Base-by-base conservation (phyloP, 30 jellyfish, hydroid and myxozoan genomes). In the Aurelia sp. region DNA sequence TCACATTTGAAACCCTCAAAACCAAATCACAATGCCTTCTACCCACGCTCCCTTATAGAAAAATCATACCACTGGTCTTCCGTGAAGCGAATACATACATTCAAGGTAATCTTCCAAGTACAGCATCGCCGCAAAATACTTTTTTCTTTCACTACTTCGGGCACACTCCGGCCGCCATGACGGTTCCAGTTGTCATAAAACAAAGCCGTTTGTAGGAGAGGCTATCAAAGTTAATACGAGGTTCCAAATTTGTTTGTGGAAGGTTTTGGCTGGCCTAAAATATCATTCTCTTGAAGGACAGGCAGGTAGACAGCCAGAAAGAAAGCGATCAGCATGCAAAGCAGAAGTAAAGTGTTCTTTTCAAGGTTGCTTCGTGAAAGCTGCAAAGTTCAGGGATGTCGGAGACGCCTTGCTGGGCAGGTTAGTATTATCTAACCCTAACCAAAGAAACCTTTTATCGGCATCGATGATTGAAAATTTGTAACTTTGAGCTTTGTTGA, bases 21-120 rank as follows among this genome's bases (percentile, higher is more conserved):
- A 44, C 8, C 55, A 44, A 44, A 44, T 44, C 17, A 3, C 35
- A 59, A 2, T 2, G 35, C 33, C 16, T 59, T 0, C 2, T 11
- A 59, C 24, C 10, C 33, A 5, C 3, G 33, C 31, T 4, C 69
- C 8, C 2, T 22, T 74, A 3, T 5, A 17, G 8, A 40, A 55
- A 55, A 31, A 33, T 20, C 22, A 78, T 4, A 8, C 27, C 22
- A 16, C 15, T 19, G 38, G 51, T 9, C 2, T 41, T 21, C 10
- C 20, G 33, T 7, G 40, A 67, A 48, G 82, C 73, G 71, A 83
- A 52, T 40, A 62, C 94, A 78, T 72, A 91, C 98, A 76, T 67
- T 91, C 98, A 21, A 91, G 80, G 63, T 85, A 91, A 48, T 91
- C 98, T 81, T 91, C 98, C 27, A 91, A 86, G 69, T 91, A 91